Conservation (phyloP, 2,888 invertebrate genomes). For the Callyntrura guangdongensis region DNA sequence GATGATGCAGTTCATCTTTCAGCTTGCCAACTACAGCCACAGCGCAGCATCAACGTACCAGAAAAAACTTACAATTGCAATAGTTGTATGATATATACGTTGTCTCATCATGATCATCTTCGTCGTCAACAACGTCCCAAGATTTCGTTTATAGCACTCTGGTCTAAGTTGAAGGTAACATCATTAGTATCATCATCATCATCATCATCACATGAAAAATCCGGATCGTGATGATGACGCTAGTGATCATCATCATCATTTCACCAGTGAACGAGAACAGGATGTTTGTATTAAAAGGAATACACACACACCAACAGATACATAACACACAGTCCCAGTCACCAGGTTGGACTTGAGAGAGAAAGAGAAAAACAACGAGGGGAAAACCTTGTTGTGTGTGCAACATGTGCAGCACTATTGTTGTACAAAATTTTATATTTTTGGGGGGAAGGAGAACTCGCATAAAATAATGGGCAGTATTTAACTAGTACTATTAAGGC, state of each 20-base stretch:
- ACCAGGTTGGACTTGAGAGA: slow-evolving; percentile 35
- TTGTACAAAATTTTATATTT: neutral
- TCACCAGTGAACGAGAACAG: slow-evolving; percentile 73
- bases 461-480: too few relatives aligned
- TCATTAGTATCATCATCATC: slow-evolving; percentile 1
- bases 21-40: slow-evolving; percentile 38
- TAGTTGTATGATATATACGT: slow-evolving; percentile 22
- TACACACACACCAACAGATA: neutral
- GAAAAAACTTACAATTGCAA: slow-evolving; percentile 9
- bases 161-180: slow-evolving; percentile 32
- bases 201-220: slow-evolving; percentile 19
- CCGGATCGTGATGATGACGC: slow-evolving; percentile 66
- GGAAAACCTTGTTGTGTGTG: slow-evolving; percentile 52
- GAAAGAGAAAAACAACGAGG: slow-evolving; percentile 32
- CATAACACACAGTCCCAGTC: too few relatives aligned
- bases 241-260: slow-evolving; percentile 57
- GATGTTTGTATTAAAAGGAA: slow-evolving; percentile 57
- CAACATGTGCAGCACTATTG: neutral
- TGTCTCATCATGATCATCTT: slow-evolving; percentile 5
- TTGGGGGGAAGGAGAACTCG: too few relatives aligned
- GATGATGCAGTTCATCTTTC: slow-evolving; percentile 50
- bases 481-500: too few relatives aligned
- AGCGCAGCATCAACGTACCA: neutral
- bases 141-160: neutral
- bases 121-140: neutral